Base-by-base conservation (phyloP, 2,113 vertebrate genomes). In the Prolemur simus region DNA sequence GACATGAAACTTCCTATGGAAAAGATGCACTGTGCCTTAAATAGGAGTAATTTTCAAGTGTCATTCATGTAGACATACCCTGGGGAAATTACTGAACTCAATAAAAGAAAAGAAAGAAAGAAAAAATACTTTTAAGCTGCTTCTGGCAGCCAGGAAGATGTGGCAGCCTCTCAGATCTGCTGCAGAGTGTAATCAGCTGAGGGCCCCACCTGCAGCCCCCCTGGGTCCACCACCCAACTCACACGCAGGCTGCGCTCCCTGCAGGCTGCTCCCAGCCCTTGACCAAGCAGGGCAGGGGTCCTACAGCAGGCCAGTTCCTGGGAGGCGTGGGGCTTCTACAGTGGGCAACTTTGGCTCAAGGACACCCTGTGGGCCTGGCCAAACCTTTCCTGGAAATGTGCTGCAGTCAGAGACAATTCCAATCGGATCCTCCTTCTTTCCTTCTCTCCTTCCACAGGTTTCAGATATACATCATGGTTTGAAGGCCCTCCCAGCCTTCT, bases 1-100 rank as follows among this genome's bases (percentile, higher is more conserved):
- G 37, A 89, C 34, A 73, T 64, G 60, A 94, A 86, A 93, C 81
- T 66, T 86, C n/a, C 42, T 77, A 73, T 21, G 86, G 58, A 93
- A 87, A 88, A 66, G 27, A 63, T 1, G 3, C 34, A 18, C 39
- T 39, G 1, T 81, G 54, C 56, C 56, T 81, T 81, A 15, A 93
- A 42, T 49, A 90, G 29, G 34, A 93, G 32, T 95, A 32, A 80
- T 58, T 84, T 64, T 89, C 71, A 73, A 95, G 27, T 73, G 64
- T n/a, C 56, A 86, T 25, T 11, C 3, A 27, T 10, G 17, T 80
- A 69, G 80, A 66, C 34, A 80, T 49, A 52, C 3, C 23, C n/a
- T 69, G 58, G 29, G 63, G 74, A 91, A 94, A 91, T 82, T 29
- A 45, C 3, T 6, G 6, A 92, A 80, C 9, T 85, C 52, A 14